phyloP scores from a whole-genome alignment of 2,797 vertebrate species.

The Xenopus petersii region DNA sequence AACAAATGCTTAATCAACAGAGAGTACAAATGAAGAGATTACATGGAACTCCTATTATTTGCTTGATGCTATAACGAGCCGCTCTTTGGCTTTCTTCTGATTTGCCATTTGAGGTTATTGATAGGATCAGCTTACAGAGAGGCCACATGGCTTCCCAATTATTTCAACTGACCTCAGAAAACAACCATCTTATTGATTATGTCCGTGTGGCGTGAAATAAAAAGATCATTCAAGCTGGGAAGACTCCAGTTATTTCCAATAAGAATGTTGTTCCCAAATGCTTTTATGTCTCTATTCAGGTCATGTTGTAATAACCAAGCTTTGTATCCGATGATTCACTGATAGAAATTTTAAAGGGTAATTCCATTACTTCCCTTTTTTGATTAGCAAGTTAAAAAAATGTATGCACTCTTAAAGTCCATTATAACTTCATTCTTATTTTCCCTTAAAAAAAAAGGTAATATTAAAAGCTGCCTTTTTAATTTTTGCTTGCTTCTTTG shows the following conservation, averaged over 20 bases:
- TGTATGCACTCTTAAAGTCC: too few relatives aligned
- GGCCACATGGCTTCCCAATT: constrained; percentile 11
- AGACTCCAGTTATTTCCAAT: constrained; percentile 8
- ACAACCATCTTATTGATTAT: constrained; percentile 21
- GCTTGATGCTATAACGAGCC: not conserved
- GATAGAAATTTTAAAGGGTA: not conserved
- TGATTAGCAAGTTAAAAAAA: too few relatives aligned
- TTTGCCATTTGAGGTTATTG: constrained; percentile 8
- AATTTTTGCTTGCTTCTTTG: too few relatives aligned
- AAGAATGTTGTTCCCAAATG: constrained; percentile 11
- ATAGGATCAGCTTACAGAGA: constrained; percentile 7
- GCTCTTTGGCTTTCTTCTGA: not conserved
- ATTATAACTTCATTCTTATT: too few relatives aligned
- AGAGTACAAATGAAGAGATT: not conserved
- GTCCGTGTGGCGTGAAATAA: constrained; percentile 13
- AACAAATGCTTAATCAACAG: too few relatives aligned
- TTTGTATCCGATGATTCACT: constrained; percentile 12
- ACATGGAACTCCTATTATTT: not conserved
- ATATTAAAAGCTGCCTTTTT: too few relatives aligned
- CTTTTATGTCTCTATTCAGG: constrained; percentile 16
- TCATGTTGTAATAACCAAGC: constrained; percentile 5
- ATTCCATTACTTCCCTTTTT: too few relatives aligned
- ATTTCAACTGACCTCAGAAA: constrained; percentile 9
- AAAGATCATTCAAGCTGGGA: constrained; percentile 12
- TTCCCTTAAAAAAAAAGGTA: too few relatives aligned